Base-by-base conservation (phyloP, 2,797 vertebrate species). In the Eleutherodactylus coqui region DNA sequence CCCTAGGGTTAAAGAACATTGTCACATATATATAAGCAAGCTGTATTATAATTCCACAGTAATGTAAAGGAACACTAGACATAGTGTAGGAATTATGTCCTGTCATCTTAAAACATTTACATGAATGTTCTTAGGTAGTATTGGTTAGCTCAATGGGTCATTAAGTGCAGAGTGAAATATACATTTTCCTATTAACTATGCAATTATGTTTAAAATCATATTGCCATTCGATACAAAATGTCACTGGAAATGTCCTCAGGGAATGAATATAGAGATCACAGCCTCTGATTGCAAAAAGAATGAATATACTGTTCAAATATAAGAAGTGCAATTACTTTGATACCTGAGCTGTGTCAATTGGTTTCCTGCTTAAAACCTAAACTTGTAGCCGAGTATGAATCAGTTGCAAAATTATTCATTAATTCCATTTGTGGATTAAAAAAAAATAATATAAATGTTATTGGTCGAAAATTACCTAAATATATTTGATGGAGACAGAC, bases 171-270 rank as follows among this genome's bases (percentile, higher is more conserved):
- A 87, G 80, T 72, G 62, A 86, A 87, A 83, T 87, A 87, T 87
- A 87, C 75, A 86, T 86, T 87, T 87, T 87, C 76, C 80, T 87
- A 87, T 87, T 87, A 87, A 87, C 85, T 87, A 83, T 83, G 75
- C 85, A 87, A 87, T 87, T 87, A 87, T 87, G 75, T 83, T 87
- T 72, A 87, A 87, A 87, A 87, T 87, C 80, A 78, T 83, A 87
- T 83, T 87, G 85, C 85, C 85, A 78, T 87, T 55, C 85, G 72
- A 83, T 83, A 87, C 49, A 87, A 87, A 87, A 87, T 87, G 85
- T 87, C 85, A 87, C 85, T 79, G 85, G 43, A 87, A 87, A 78
- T 83, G 80, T 79, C 85, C 85, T 83, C 79, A 21, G 85, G 80
- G 85, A 78, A 87, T 87, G 80, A 79, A 72, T 83, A 83, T 76